These are phyloP conservation scores for Dermolepida albohirtum DNA, from an alignment of 2,888 invertebrate genomes.

Conservation along the genomic window DNA sequence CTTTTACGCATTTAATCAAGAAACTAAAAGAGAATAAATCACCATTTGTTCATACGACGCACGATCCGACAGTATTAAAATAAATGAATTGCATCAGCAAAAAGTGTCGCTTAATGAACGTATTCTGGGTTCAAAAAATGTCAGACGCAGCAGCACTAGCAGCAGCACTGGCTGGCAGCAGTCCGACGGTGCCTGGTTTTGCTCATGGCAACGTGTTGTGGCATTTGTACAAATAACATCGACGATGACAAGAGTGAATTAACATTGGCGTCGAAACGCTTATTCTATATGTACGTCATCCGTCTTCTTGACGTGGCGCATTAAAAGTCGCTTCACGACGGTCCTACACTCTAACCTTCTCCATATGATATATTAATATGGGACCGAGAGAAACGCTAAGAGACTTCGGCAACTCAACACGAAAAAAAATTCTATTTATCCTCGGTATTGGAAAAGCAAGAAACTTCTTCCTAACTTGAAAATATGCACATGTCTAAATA, in stretches of 20 bases:
- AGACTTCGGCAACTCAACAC: constrained; percentile 1
- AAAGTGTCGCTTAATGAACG: no score
- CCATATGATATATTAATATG: constrained; percentile 27
- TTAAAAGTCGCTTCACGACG: constrained; percentile 36
- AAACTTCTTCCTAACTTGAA: neutral
- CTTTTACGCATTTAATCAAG: no score
- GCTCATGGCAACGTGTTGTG: constrained; percentile 4
- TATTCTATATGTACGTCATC: constrained; percentile 45
- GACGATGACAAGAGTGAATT: constrained; percentile 47
- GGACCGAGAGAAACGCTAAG: neutral
- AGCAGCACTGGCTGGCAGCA: no score
- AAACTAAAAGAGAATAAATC: no score
- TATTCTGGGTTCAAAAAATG: no score
- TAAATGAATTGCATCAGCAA: no score
- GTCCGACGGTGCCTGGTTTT: no score
- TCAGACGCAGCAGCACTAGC: no score
- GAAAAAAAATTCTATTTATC: no score
- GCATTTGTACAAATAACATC: constrained; percentile 42
- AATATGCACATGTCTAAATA: neutral
- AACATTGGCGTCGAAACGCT: constrained; percentile 47
- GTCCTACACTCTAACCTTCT: constrained; percentile 36
- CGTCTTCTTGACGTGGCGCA: constrained; percentile 44
- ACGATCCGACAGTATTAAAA: no score
- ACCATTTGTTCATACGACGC: no score
- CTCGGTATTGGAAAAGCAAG: constrained; percentile 2